These are phyloP conservation scores for Girardinus metallicus DNA, from an alignment of 2,797 vertebrate genomes.

Conservation along the genomic window DNA sequence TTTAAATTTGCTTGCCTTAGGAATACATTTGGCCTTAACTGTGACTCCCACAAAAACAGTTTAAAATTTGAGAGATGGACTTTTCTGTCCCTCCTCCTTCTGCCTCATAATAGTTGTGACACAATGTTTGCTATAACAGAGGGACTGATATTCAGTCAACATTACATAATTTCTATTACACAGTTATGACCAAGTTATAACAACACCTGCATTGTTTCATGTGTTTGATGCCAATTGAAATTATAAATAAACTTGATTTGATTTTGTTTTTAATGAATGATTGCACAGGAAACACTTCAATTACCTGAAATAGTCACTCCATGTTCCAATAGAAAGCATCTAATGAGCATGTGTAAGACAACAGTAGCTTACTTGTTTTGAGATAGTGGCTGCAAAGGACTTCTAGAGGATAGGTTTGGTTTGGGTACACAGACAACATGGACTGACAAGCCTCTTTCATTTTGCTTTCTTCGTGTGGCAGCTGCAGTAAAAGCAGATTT, in stretches of 20 bases:
- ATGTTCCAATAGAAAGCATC: not conserved
- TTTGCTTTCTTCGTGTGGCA: constrained; percentile 84
- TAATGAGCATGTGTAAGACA: not conserved
- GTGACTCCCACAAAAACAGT: not conserved
- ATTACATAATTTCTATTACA: not conserved
- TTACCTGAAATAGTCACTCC: not conserved
- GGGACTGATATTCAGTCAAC: not conserved
- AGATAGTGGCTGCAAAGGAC: constrained; percentile 87
- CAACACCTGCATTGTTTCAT: not conserved
- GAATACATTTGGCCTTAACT: not conserved
- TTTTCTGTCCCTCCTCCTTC: not conserved
- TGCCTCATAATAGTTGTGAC: not conserved
- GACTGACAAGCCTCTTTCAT: constrained; percentile 87
- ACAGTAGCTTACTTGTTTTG: constrained; percentile 82
- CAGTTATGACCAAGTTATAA: not conserved
- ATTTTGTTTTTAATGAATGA: not conserved
- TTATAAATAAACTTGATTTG: not conserved
- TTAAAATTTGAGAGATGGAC: not conserved
- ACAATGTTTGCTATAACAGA: not conserved
- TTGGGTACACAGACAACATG: constrained; percentile 86
- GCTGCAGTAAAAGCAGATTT: constrained; percentile 68
- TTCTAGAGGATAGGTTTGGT: constrained; percentile 86
- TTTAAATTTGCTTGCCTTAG: not conserved
- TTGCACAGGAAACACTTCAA: not conserved
- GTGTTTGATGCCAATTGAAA: not conserved